Evolutionary conservation across 2,113 vertebrate species (phyloP).

Genomic region (Pangasianodon hypophthalmus): DNA sequence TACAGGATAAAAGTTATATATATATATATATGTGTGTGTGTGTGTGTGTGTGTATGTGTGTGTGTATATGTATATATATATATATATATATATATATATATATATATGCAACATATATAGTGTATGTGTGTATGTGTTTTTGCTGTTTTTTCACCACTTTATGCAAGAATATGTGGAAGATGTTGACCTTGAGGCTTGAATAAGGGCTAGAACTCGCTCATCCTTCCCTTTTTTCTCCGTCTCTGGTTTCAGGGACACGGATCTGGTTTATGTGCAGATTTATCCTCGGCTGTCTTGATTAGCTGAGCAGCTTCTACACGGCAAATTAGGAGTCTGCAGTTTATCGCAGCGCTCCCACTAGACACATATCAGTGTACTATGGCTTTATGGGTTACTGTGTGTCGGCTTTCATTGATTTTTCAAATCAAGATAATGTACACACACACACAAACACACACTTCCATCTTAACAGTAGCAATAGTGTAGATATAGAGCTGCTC

Average conservation of each 20-base stretch:
- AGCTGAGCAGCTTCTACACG: constrained; percentile 36
- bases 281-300: constrained; percentile 31
- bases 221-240: not conserved
- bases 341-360: constrained; percentile 13
- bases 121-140: too few species aligned
- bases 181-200: not conserved
- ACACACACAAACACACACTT: not conserved
- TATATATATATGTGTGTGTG: not conserved
- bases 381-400: constrained; percentile 1
- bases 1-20: not conserved
- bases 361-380: constrained; percentile 15
- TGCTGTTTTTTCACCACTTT: not conserved
- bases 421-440: not conserved
- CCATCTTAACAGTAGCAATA: not conserved
- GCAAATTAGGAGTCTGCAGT: constrained; percentile 29
- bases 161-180: not conserved
- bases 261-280: not conserved
- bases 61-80: not conserved
- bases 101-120: not conserved
- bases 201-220: not conserved
- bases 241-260: not conserved
- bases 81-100: not conserved
- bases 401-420: not conserved
- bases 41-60: not conserved
- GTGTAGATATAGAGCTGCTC: not conserved